Base-by-base conservation (phyloP, 2,113 vertebrate species). In the Chinchilla lanigera region DNA sequence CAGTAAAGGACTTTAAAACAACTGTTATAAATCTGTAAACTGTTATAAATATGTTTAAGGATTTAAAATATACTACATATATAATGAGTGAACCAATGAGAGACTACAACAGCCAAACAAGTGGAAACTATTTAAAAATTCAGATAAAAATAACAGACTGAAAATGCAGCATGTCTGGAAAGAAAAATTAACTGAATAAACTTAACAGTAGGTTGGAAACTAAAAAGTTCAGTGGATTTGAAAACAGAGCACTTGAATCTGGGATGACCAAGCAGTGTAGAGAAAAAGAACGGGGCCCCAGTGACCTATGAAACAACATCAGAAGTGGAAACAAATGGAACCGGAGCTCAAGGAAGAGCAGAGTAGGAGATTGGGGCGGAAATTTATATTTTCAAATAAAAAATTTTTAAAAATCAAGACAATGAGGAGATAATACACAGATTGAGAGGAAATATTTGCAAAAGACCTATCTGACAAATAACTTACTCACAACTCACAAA, bases 181-280 rank as follows among this genome's bases (percentile, higher is more conserved):
- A 65, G 44, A 47, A 92, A 93, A 69, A 38, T 60, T 47, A 94
- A 35, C 30, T 87, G 61, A 8, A 83, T 44, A 56, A 80, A 26
- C 50, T 97, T n/a, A 93, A 80, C 13, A 90, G 56, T 7, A 86
- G 56, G 54, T 26, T 75, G 35, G 24, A 94, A 93, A 61, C 44
- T 84, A 58, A 88, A 85, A 92, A 88, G 44, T 54, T 78, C 44
- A 33, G 13, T 38, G 50, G 82, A 86, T 84, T 96, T 54, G n/a
- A 77, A 96, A 95, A 90, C 14, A 93, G 20, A 67, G 47, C 47
- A 50, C n/a, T 78, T 86, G 60, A 93, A 82, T 78, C 33, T 41
- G 12, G 50, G 16, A 56, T 87, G 93, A 75, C 65, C 86, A 44
- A 83, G 84, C 14, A 50, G 67, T 16, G 24, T 10, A 50, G 11